Percentiles rank a stretch among this genome's conserved stretches.
These are phyloP conservation scores for Mythimna albipuncta DNA, from an alignment of 2,888 invertebrate species.

Conservation along the genomic window DNA sequence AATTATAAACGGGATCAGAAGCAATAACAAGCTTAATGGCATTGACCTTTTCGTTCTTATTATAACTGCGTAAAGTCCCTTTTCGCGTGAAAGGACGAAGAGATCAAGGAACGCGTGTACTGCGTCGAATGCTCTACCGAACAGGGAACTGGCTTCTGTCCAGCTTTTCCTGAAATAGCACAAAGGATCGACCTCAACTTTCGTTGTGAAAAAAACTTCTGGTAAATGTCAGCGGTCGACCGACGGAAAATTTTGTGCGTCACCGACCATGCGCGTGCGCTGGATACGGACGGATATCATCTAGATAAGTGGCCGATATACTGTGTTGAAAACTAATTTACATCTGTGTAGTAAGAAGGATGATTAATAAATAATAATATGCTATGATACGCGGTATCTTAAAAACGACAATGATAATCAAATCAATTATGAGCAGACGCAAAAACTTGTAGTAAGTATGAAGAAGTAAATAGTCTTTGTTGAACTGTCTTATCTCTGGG, in stretches of 20 bases:
- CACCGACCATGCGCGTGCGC: conserved; percentile 70
- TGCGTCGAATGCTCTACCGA: conserved; percentile 79
- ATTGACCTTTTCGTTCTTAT: conserved; percentile 59
- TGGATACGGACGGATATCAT: conserved; percentile 28
- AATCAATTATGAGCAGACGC: too few species aligned
- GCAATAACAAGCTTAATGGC: conserved; percentile 57
- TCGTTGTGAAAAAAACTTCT: conserved; percentile 84
- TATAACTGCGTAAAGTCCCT: conserved; percentile 53
- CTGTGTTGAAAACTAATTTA: conserved; percentile 31
- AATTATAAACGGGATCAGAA: conserved; percentile 61
- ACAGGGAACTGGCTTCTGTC: conserved; percentile 81
- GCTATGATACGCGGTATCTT: not conserved
- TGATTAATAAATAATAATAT: conserved; percentile 2
- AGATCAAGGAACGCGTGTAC: conserved; percentile 81
- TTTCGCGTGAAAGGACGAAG: conserved; percentile 65
- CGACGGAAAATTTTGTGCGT: conserved; percentile 86
- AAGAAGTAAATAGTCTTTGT: not conserved
- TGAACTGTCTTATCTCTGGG: not conserved
- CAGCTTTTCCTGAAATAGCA: conserved; percentile 90
- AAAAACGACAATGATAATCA: too few species aligned
- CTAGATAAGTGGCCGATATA: conserved; percentile 48
- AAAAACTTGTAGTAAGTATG: not conserved
- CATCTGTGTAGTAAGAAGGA: conserved; percentile 3
- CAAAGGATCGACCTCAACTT: conserved; percentile 88
- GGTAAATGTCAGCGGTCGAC: conserved; percentile 84